A percentile compares a stretch with the other conserved stretches of the same genome.
These are phyloP conservation scores for Himalopsyche tibetana DNA, from an alignment of 2,888 invertebrate species.

Conservation along the genomic window DNA sequence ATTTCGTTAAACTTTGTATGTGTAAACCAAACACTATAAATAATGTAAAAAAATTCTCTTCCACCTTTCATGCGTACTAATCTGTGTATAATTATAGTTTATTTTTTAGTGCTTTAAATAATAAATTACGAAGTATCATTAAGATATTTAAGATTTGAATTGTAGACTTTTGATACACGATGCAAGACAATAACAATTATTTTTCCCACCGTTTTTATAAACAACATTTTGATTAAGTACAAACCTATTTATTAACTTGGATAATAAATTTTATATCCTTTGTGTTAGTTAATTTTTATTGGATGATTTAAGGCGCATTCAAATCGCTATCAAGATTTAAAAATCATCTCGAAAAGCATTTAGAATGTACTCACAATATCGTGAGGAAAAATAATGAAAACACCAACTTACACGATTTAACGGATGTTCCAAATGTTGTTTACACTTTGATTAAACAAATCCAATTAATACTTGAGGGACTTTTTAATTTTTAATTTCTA, in stretches of 20 bases:
- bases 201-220: slow-evolving; percentile 25
- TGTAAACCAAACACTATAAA: too few species aligned
- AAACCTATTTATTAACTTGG: slow-evolving; percentile 39
- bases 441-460: slow-evolving; percentile 1
- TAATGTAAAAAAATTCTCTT: too few species aligned
- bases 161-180: slow-evolving; percentile 13
- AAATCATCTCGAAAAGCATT: slow-evolving; percentile 47
- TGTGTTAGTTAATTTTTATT: slow-evolving; percentile 48
- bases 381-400: slow-evolving; percentile 52
- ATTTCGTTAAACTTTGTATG: too few species aligned
- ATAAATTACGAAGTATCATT: slow-evolving; percentile 12
- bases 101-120: neutral
- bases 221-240: slow-evolving; percentile 35
- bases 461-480: neutral
- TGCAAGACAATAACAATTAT: slow-evolving; percentile 41
- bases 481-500: too few species aligned
- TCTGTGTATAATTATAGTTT: too few species aligned
- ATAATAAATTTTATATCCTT: slow-evolving; percentile 48
- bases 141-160: slow-evolving; percentile 35
- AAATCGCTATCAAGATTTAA: slow-evolving; percentile 50
- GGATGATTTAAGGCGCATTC: slow-evolving; percentile 51
- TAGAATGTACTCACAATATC: slow-evolving; percentile 49
- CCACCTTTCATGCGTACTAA: too few species aligned
- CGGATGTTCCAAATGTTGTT: neutral
- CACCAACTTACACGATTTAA: slow-evolving; percentile 22